Evolutionary conservation across 2,797 vertebrate genomes (phyloP), one percentile per base, ranked within the genome.

Genomic region (Parauchenoglanis ngamensis): DNA sequence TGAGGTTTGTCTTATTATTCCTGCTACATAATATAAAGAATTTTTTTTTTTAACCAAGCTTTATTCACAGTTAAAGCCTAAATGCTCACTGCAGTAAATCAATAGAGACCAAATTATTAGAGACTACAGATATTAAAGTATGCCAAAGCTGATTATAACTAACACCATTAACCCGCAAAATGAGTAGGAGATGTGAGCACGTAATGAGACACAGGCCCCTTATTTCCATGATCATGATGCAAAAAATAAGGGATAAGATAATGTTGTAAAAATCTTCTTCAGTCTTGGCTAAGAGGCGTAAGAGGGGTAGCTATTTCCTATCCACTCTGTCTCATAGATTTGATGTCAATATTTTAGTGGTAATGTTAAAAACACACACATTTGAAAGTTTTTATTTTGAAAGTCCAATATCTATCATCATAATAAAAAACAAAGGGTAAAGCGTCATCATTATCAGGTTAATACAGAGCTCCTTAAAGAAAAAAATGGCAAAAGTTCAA

Each of bases 1-100:
- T 1, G 31, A 59, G 72, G 25, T 83, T 83, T 28, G 61, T 65
- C 52, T 10, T 77, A 57, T 63, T 44, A 83, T 68, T 83, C 61
- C 35, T 57, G 11, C 52, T 44, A 12, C 12, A 56, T 84, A 79
- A 78, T 70, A 25, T 35, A 65, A 84, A 68, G 44, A 49, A 19
- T 56, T 8, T 70, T 23, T 75, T 59, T 23, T 82, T 63, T 28
- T 7, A 82, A 31, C 44, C 4, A 52, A 67, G 61, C n/a, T 67
- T 75, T 82, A 73, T 63, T 75, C 57, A 63, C 46, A 82, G 57
- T 40, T 83, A 61, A 75, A 82, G 25, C 56, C 21, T 21, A 28
- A 83, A 31, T 67, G n/a, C 46, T 68, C 28, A 23, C 0, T 54
- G 46, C 63, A 68, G 46, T 83, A 68, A 83, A 68, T 67, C 63